Evolutionary conservation across 1,140 invertebrate genomes (phyloP).

Genomic region (Cylas formicarius): DNA sequence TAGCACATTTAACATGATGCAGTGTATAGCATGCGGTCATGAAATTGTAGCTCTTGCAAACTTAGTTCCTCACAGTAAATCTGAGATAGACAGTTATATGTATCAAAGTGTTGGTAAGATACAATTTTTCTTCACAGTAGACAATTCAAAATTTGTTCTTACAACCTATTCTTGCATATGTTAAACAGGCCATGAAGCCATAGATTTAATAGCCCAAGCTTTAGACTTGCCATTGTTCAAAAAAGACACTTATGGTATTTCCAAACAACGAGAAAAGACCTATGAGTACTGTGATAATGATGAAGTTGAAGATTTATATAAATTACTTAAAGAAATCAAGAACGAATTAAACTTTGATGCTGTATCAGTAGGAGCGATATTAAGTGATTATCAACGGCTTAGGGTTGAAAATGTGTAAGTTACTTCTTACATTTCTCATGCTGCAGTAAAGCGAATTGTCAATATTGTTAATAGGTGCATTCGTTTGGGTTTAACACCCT

Average conservation of each 20-base stretch:
- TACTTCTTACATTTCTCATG: constrained; percentile 4
- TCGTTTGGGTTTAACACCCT: constrained; percentile 76
- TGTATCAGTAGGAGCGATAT: constrained; percentile 93
- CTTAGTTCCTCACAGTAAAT: constrained; percentile 79
- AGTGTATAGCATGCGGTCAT: constrained; percentile 93
- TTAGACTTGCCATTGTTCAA: constrained; percentile 89
- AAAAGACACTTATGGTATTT: constrained; percentile 67
- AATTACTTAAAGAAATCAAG: constrained; percentile 78
- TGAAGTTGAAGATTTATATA: constrained; percentile 98
- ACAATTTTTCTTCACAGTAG: not conserved
- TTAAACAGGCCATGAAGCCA: constrained; percentile 75
- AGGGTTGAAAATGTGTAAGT: constrained; percentile 93
- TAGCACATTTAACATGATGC: constrained; percentile 98
- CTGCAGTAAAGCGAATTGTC: not conserved
- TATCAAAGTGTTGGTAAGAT: constrained; percentile 81
- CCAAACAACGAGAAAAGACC: constrained; percentile 52
- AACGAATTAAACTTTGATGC: constrained; percentile 77
- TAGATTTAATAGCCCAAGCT: constrained; percentile 86
- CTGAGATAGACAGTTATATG: constrained; percentile 99
- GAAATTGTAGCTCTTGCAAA: constrained; percentile 95
- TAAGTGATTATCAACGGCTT: constrained; percentile 95
- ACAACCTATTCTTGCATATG: not conserved
- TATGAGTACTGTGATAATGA: constrained; percentile 83
- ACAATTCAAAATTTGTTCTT: constrained; percentile 2
- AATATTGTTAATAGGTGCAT: constrained; percentile 68